A percentile compares a stretch with the other conserved stretches of the same genome.
Conservation (phyloP, 2,797 vertebrate species). For the Paedocypris micromegethes region DNA sequence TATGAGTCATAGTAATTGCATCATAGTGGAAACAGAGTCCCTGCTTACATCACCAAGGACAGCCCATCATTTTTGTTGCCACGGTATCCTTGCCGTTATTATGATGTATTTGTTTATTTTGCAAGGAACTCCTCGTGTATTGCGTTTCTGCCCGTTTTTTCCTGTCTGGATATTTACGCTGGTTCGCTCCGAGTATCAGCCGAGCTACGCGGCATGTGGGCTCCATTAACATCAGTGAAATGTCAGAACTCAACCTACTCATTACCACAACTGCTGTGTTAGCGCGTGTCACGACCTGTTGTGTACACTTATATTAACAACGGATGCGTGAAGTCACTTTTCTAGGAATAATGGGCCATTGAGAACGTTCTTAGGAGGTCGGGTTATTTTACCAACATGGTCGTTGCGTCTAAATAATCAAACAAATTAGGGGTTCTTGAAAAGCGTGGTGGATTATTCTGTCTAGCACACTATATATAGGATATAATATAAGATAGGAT, state of each 20-base stretch:
- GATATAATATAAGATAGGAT: too few species aligned
- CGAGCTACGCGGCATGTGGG: constrained; percentile 3
- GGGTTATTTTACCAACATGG: neutral
- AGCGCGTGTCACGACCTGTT: constrained; percentile 25
- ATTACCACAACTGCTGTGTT: constrained; percentile 29
- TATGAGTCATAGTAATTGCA: too few species aligned
- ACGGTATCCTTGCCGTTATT: too few species aligned
- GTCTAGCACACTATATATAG: too few species aligned
- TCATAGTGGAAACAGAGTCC: too few species aligned
- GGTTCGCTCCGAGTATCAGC: neutral
- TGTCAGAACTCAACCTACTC: constrained; percentile 27
- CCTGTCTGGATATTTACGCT: constrained; percentile 7
- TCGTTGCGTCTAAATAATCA: neutral
- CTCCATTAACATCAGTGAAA: constrained; percentile 21
- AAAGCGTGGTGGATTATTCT: neutral
- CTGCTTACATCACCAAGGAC: too few species aligned
- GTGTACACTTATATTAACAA: constrained; percentile 2
- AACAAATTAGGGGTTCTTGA: constrained; percentile 3
- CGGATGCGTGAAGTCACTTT: neutral
- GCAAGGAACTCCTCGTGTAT: too few species aligned
- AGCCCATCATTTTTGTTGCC: too few species aligned
- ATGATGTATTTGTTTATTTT: too few species aligned
- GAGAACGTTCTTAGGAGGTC: neutral
- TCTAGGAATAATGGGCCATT: neutral
- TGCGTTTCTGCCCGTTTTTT: too few species aligned